These are phyloP conservation scores for Pogonophryne albipinna DNA, from an alignment of 2,797 vertebrate genomes.

Conservation along the genomic window DNA sequence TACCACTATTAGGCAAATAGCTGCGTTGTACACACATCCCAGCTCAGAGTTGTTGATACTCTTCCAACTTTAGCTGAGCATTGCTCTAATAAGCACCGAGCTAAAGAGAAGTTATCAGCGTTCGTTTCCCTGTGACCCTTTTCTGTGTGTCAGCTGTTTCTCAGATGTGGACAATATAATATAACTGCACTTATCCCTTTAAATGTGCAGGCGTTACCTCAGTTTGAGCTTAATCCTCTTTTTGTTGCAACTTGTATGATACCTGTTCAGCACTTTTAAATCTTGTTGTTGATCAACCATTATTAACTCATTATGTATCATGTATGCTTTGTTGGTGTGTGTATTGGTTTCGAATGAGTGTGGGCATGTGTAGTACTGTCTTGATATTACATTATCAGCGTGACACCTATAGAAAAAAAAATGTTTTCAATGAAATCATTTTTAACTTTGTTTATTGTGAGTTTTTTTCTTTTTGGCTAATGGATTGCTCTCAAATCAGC, in stretches of 20 bases:
- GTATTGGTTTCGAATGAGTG: neutral
- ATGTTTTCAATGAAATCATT: no score
- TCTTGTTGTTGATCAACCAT: neutral
- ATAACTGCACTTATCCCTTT: neutral
- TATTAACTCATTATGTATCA: neutral
- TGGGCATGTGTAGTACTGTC: no score
- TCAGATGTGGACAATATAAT: neutral
- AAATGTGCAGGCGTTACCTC: neutral
- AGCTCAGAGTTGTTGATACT: slow-evolving; percentile 39
- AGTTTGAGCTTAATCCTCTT: slow-evolving; percentile 2
- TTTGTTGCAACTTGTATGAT: slow-evolving; percentile 6
- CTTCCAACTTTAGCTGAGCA: slow-evolving; percentile 55
- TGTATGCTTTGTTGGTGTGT: neutral
- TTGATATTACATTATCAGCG: no score
- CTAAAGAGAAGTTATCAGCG: slow-evolving; percentile 44
- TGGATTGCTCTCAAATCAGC: no score
- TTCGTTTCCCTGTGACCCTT: slow-evolving; percentile 35
- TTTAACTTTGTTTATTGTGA: no score
- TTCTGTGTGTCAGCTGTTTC: slow-evolving; percentile 4
- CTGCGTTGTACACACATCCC: slow-evolving; percentile 41
- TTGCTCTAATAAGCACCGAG: slow-evolving; percentile 35
- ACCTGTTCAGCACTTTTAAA: neutral
- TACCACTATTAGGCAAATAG: slow-evolving; percentile 46
- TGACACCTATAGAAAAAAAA: no score
- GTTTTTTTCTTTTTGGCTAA: no score